A percentile compares a stretch with the other conserved stretches of the same genome.
These are phyloP conservation scores for Tragulus kanchil DNA, from an alignment of 2,113 vertebrate species.

Conservation along the genomic window DNA sequence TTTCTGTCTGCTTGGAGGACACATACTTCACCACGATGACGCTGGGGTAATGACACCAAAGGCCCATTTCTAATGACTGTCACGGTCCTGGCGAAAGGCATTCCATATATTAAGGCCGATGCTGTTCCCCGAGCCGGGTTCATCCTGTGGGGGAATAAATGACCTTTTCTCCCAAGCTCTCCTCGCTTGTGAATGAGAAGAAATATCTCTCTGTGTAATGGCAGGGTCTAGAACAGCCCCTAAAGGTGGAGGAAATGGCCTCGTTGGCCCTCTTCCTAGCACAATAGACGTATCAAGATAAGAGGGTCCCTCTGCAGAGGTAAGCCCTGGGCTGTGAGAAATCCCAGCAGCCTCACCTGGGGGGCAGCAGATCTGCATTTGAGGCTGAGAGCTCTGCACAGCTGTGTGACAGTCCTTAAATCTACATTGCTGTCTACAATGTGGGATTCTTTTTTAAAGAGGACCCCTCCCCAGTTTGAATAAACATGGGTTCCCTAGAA, in stretches of 20 bases:
- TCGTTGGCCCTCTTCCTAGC: background rate
- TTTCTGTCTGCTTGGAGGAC: slow-evolving; percentile 74
- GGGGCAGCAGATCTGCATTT: background rate
- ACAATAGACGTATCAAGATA: rapidly evolving
- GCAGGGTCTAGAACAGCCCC: rapidly evolving
- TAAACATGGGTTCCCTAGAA: background rate
- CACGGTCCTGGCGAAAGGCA: slow-evolving; percentile 62
- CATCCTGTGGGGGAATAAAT: slow-evolving; percentile 48
- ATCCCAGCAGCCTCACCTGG: background rate
- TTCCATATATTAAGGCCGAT: slow-evolving; percentile 83
- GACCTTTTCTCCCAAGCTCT: slow-evolving; percentile 52
- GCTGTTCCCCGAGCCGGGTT: slow-evolving; percentile 18
- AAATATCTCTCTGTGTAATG: background rate
- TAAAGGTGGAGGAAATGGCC: rapidly evolving
- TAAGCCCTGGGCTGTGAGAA: rapidly evolving
- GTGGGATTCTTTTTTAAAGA: background rate
- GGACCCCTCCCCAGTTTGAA: rapidly evolving
- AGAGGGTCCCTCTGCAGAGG: rapidly evolving
- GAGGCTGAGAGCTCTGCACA: background rate
- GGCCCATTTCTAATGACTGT: slow-evolving; percentile 83
- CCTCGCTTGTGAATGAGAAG: background rate
- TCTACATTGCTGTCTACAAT: rapidly evolving
- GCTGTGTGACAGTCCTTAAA: rapidly evolving
- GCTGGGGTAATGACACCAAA: slow-evolving; percentile 84
- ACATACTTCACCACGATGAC: slow-evolving; percentile 75